A percentile compares a stretch with the other conserved stretches of the same genome.
Conservation (phyloP, 2,113 vertebrate species). For the Cyprinodon brontotheroides region DNA sequence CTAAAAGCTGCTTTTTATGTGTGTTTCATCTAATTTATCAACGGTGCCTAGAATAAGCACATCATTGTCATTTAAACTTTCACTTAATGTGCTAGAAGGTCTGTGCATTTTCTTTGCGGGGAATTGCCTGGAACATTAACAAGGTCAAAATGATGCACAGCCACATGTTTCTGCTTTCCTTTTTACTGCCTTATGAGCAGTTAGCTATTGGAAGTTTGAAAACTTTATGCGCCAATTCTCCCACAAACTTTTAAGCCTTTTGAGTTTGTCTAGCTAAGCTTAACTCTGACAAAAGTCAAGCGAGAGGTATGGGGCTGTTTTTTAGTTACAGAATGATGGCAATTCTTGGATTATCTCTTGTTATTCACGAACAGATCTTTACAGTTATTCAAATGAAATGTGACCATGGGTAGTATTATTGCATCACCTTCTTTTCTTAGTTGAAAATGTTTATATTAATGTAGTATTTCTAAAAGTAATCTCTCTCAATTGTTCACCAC, state of each 20-base stretch:
- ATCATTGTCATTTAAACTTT: constrained; percentile 13
- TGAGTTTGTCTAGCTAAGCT: constrained; percentile 38
- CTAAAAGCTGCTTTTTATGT: constrained; percentile 2
- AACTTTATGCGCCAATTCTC: too few relatives aligned
- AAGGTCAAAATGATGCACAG: constrained; percentile 19
- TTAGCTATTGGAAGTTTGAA: constrained; percentile 37
- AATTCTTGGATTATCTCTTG: constrained; percentile 14
- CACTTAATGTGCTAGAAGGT: constrained; percentile 18
- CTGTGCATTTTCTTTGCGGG: constrained; percentile 9
- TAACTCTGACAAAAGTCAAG: constrained; percentile 41
- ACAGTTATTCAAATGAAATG: constrained; percentile 18
- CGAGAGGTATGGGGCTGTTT: constrained; percentile 10
- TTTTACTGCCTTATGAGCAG: constrained; percentile 20
- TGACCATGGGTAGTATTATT: constrained; percentile 1
- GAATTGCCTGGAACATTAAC: constrained; percentile 20
- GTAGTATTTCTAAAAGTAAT: background rate
- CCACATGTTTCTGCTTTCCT: constrained; percentile 26
- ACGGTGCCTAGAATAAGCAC: constrained; percentile 10
- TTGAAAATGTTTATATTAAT: background rate
- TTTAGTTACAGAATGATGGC: constrained; percentile 40
- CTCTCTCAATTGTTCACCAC: background rate
- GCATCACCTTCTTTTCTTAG: too few relatives aligned
- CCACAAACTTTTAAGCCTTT: constrained; percentile 25
- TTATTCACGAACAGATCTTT: constrained; percentile 28
- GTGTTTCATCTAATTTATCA: constrained; percentile 11